A percentile compares a stretch with the other conserved stretches of the same genome.
Evolutionary conservation across 2,797 vertebrate species (phyloP).

Genomic region (Coregonus sp.): DNA sequence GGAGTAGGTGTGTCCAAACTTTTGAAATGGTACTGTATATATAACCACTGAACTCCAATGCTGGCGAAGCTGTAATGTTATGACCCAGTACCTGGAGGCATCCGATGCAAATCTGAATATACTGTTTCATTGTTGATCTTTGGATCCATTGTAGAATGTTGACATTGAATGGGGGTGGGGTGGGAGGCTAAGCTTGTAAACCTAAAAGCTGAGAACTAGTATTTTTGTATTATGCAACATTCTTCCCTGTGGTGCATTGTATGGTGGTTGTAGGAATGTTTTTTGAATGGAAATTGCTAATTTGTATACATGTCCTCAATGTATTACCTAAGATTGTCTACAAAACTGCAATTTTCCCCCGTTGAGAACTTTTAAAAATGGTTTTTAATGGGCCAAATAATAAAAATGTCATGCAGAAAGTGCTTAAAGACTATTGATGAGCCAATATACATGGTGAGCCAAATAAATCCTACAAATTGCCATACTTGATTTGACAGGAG

Average conservation of each 20-base stretch:
- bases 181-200: neutral
- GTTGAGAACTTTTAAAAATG: neutral
- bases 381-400: neutral
- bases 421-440: neutral
- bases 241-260: slow-evolving; percentile 9
- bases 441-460: too few relatives aligned
- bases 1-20: too few relatives aligned
- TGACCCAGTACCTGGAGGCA: slow-evolving; percentile 8
- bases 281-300: neutral
- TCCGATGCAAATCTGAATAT: neutral
- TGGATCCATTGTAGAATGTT: slow-evolving; percentile 1
- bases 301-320: neutral
- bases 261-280: slow-evolving; percentile 2
- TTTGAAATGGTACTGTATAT: too few relatives aligned
- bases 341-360: slow-evolving; percentile 2
- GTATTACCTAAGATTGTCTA: slow-evolving; percentile 11
- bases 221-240: slow-evolving; percentile 13
- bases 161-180: neutral
- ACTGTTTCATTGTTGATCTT: slow-evolving; percentile 28
- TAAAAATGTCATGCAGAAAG: neutral
- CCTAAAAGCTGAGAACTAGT: neutral
- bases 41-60: slow-evolving; percentile 5
- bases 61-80: slow-evolving; percentile 20
- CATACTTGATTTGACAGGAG: neutral
- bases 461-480: neutral